A percentile compares a stretch with the other conserved stretches of the same genome.
phyloP scores from a whole-genome alignment of 2,797 vertebrate species.

The Enteromius afrohamiltoni region DNA sequence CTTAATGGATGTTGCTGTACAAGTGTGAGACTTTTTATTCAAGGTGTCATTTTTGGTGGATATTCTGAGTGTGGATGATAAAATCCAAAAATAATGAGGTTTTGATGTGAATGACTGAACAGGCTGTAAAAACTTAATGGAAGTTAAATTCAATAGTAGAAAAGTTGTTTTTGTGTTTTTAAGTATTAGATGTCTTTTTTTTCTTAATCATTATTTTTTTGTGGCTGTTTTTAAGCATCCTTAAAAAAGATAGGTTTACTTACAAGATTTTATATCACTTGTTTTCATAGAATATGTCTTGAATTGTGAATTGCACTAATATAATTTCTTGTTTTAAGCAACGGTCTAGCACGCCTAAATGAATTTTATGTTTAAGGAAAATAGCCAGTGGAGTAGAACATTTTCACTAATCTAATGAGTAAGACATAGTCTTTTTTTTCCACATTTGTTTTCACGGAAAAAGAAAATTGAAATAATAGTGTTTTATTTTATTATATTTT shows the following conservation, averaged over 20 bases:
- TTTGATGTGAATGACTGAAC: not conserved
- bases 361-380: not conserved
- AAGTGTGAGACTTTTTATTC: conserved; percentile 20
- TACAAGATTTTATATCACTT: not conserved
- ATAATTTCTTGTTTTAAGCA: not conserved
- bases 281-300: not conserved
- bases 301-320: not conserved
- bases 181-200: not conserved
- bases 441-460: not conserved
- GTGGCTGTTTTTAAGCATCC: not conserved
- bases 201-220: not conserved
- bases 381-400: not conserved
- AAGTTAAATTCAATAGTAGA: not conserved
- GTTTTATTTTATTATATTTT: no score
- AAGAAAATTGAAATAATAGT: not conserved
- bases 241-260: not conserved
- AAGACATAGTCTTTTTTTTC: not conserved
- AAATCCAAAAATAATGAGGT: conserved; percentile 22
- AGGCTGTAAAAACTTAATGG: not conserved
- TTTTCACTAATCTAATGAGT: not conserved
- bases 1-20: conserved; percentile 25
- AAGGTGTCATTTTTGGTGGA: conserved; percentile 5
- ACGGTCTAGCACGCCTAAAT: not conserved
- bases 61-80: conserved; percentile 5
- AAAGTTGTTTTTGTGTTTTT: not conserved